phyloP scores from a whole-genome alignment of 2,888 invertebrate species.

The Himalopsyche japonica region DNA sequence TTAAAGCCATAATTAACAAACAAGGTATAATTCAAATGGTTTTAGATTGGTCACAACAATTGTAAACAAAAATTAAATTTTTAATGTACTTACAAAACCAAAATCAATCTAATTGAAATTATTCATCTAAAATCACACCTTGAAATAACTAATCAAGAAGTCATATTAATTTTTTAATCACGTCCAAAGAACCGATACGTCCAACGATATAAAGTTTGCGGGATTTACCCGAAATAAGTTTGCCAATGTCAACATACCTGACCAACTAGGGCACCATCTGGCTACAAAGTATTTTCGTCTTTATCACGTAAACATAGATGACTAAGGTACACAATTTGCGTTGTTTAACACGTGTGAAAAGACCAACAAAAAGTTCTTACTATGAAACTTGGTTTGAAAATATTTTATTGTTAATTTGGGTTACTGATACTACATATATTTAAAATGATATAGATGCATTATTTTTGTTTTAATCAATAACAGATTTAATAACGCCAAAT shows the following conservation, averaged over 20 bases:
- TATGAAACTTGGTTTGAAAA: too few relatives aligned
- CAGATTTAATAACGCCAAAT: too few relatives aligned
- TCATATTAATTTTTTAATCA: not conserved
- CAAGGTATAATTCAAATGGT: too few relatives aligned
- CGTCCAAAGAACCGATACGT: not conserved
- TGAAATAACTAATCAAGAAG: not conserved
- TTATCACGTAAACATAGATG: not conserved
- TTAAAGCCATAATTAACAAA: too few relatives aligned
- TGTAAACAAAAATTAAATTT: too few relatives aligned
- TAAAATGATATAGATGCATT: too few relatives aligned
- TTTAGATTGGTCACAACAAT: too few relatives aligned
- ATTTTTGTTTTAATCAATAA: too few relatives aligned
- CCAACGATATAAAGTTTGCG: not conserved
- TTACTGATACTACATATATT: too few relatives aligned
- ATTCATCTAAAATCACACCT: not conserved
- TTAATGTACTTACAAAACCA: too few relatives aligned
- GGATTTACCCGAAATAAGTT: not conserved
- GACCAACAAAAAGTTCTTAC: too few relatives aligned
- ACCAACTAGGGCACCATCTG: not conserved
- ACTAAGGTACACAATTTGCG: not conserved
- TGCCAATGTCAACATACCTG: not conserved
- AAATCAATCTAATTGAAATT: not conserved
- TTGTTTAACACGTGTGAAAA: not conserved
- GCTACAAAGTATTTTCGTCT: not conserved
- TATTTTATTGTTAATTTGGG: too few relatives aligned